These are phyloP conservation scores for Lampris incognitus DNA, from an alignment of 2,113 vertebrate genomes.

Conservation along the genomic window DNA sequence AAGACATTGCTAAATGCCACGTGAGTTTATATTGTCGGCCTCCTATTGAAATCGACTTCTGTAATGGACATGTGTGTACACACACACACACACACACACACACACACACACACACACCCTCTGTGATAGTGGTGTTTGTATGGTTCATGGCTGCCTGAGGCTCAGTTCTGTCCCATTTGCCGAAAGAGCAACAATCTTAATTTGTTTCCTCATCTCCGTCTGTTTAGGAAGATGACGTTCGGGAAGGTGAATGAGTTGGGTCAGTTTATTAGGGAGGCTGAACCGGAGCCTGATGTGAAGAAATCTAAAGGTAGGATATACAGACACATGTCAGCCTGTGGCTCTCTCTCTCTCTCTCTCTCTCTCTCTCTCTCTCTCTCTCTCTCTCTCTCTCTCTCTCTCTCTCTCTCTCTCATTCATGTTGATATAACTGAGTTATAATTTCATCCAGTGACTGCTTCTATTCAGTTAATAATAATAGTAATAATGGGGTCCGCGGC, in stretches of 20 bases:
- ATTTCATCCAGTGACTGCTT: conserved; percentile 22
- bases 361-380: conserved; percentile 11
- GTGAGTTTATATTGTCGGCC: conserved; percentile 2
- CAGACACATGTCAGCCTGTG: background rate
- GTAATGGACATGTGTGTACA: background rate
- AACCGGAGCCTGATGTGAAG: conserved; percentile 97
- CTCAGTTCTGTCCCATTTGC: conserved; percentile 23
- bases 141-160: conserved; percentile 8
- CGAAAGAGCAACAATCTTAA: conserved; percentile 23
- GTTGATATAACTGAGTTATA: conserved; percentile 4
- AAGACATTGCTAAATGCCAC: conserved; percentile 20
- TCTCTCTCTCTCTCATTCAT: conserved; percentile 28
- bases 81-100: background rate
- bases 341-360: background rate
- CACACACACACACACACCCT: background rate
- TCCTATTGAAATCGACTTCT: conserved; percentile 4
- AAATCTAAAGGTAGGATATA: conserved; percentile 91
- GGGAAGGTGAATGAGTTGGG: conserved; percentile 97
- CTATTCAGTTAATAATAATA: background rate
- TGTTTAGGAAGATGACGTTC: conserved; percentile 94
- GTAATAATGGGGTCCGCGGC: too few species aligned
- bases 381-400: conserved; percentile 12
- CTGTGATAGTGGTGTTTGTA: background rate
- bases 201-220: conserved; percentile 41
- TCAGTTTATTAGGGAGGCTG: conserved; percentile 97